Evolutionary conservation across 2,113 vertebrate species (phyloP).

Genomic region (Melanostigma gelatinosum): DNA sequence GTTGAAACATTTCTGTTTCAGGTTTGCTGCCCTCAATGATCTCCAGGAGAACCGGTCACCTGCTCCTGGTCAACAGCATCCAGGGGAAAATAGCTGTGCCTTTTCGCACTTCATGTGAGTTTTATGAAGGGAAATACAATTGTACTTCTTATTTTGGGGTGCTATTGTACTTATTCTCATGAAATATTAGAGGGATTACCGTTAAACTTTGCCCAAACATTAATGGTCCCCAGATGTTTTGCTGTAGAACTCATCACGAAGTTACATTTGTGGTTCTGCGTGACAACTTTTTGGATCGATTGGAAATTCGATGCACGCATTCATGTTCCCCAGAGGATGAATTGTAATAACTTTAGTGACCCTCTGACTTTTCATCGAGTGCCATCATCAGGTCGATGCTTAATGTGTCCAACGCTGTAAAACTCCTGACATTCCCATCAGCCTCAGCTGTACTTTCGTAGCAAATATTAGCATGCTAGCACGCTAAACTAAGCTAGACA

Average conservation of each 20-base stretch:
- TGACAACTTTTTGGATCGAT: too few species aligned
- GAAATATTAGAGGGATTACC: not conserved
- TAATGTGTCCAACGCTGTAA: not conserved
- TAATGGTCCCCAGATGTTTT: too few species aligned
- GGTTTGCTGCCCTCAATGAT: conserved; percentile 94
- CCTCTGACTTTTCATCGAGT: not conserved
- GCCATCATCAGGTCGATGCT: not conserved
- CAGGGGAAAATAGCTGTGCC: conserved; percentile 93
- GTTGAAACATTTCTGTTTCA: conserved; percentile 59
- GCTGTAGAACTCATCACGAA: too few species aligned
- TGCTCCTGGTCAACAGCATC: conserved; percentile 92
- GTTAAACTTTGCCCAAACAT: too few species aligned
- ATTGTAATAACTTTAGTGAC: not conserved
- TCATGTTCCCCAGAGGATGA: too few species aligned
- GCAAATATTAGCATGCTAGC: not conserved
- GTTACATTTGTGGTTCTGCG: too few species aligned
- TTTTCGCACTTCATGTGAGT: conserved; percentile 94
- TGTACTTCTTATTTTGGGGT: not conserved
- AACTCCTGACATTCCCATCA: too few species aligned
- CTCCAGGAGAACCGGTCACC: conserved; percentile 91
- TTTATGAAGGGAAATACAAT: not conserved
- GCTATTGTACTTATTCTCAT: not conserved
- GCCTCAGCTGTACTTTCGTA: not conserved
- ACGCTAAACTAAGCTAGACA: not conserved
- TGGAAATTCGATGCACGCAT: not conserved